Percentiles rank a stretch among this genome's conserved stretches.
Evolutionary conservation across 2,113 vertebrate species (phyloP).

Genomic region (Melanostigma gelatinosum): DNA sequence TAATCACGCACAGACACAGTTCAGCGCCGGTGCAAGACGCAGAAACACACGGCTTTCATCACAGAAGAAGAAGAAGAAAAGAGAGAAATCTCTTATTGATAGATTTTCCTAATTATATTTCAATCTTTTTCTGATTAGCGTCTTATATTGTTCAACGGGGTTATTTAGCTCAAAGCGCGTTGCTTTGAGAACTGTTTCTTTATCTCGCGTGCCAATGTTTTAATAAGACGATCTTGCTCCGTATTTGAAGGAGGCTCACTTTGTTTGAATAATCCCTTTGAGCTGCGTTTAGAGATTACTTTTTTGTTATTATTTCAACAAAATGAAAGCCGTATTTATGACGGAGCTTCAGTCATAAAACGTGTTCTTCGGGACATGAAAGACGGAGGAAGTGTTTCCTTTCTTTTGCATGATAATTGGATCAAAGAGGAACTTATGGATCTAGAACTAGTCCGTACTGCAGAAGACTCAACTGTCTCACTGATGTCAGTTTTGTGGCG

Average conservation of each 20-base stretch:
- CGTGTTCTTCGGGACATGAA: conserved; percentile 1
- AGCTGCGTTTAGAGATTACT: conserved; percentile 22
- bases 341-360: conserved; percentile 38
- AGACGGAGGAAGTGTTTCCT: background rate
- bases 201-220: conserved; percentile 43
- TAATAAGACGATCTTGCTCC: conserved; percentile 25
- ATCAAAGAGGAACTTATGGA: background rate
- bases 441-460: background rate
- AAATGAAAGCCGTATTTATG: conserved; percentile 24
- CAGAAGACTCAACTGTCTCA: too few relatives aligned
- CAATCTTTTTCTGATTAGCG: conserved; percentile 59
- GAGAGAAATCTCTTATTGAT: conserved; percentile 30
- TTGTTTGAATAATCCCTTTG: conserved; percentile 26
- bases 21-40: conserved; percentile 56
- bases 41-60: conserved; percentile 56
- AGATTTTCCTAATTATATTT: conserved; percentile 57
- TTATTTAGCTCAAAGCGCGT: conserved; percentile 1
- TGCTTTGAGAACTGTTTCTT: background rate
- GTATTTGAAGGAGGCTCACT: conserved; percentile 20
- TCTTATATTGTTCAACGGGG: conserved; percentile 21
- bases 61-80: background rate
- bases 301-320: conserved; percentile 6
- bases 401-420: background rate
- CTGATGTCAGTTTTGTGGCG: background rate
- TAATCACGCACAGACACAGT: conserved; percentile 73